Percentiles rank a stretch among this genome's conserved stretches.
Evolutionary conservation across 2,113 vertebrate genomes (phyloP).

Genomic region (Macroglossus sobrinus): DNA sequence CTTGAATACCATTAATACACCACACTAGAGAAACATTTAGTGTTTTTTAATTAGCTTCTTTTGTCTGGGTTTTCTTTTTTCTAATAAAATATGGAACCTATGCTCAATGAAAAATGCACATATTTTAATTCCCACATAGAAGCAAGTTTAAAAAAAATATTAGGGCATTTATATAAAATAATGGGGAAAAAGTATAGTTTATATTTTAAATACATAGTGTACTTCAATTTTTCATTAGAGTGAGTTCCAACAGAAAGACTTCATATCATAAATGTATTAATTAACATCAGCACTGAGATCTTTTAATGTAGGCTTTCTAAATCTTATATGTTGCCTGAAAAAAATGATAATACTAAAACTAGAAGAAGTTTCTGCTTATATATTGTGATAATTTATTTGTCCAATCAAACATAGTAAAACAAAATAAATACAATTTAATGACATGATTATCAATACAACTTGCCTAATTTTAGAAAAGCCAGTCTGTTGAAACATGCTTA

Average conservation of each 20-base stretch:
- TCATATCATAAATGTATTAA: background rate
- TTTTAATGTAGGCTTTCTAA: background rate
- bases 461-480: background rate
- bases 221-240: background rate
- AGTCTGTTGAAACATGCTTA: background rate
- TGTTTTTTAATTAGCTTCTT: slow-evolving; percentile 42
- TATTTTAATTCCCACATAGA: slow-evolving; percentile 21
- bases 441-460: background rate
- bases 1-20: slow-evolving; percentile 34
- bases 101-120: slow-evolving; percentile 11
- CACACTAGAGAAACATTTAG: background rate
- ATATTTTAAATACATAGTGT: background rate
- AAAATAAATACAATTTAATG: background rate
- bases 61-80: slow-evolving; percentile 4
- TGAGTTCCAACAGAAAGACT: background rate
- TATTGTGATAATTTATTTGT: background rate
- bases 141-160: background rate
- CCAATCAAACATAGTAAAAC: background rate
- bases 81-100: slow-evolving; percentile 42
- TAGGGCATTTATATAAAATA: background rate
- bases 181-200: background rate
- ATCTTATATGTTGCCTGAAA: background rate
- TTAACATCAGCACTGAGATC: background rate
- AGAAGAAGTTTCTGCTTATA: background rate
- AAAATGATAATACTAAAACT: background rate